Percentiles rank a stretch among this genome's conserved stretches.
Conservation (phyloP, 1,140 invertebrate genomes). For the Lasioglossum baleicum region DNA sequence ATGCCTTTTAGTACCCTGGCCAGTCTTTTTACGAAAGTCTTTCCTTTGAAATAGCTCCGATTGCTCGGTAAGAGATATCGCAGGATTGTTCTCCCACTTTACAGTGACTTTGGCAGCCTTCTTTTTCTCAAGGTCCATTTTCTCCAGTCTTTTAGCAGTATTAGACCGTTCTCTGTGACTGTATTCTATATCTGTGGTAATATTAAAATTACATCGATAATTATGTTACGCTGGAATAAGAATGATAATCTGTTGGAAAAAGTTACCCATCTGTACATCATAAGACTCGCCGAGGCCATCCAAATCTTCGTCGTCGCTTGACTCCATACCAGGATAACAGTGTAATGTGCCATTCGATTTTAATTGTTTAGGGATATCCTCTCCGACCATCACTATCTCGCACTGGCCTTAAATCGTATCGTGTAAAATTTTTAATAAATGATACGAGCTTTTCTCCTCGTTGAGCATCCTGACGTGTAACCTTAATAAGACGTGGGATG, state of each 20-base stretch:
- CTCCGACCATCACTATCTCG: slow-evolving; percentile 89
- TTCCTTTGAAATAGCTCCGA: slow-evolving; percentile 85
- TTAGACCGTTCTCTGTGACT: slow-evolving; percentile 88
- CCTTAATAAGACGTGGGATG: slow-evolving; percentile 2
- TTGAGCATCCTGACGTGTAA: slow-evolving; percentile 17
- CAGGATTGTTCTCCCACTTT: slow-evolving; percentile 86
- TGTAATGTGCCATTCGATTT: slow-evolving; percentile 80
- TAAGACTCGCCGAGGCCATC: slow-evolving; percentile 84
- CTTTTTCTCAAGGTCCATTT: slow-evolving; percentile 92
- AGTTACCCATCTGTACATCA: slow-evolving; percentile 85
- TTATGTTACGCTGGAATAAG: too few relatives aligned
- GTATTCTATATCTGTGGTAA: slow-evolving; percentile 80
- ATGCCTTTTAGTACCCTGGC: slow-evolving; percentile 71
- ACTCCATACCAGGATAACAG: slow-evolving; percentile 88
- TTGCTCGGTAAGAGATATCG: slow-evolving; percentile 82
- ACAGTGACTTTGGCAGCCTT: slow-evolving; percentile 89
- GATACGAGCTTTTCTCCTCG: slow-evolving; percentile 22
- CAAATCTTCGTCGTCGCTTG: slow-evolving; percentile 87
- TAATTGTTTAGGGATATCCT: slow-evolving; percentile 85
- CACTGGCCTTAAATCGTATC: slow-evolving; percentile 82
- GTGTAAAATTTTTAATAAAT: neutral
- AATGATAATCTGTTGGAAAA: neutral
- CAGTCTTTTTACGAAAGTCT: slow-evolving; percentile 78
- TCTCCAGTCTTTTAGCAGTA: slow-evolving; percentile 93
- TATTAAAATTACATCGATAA: neutral